A percentile compares a stretch with the other conserved stretches of the same genome.
Evolutionary conservation across 2,888 invertebrate genomes (phyloP).

Genomic region (Leucophenga montana): DNA sequence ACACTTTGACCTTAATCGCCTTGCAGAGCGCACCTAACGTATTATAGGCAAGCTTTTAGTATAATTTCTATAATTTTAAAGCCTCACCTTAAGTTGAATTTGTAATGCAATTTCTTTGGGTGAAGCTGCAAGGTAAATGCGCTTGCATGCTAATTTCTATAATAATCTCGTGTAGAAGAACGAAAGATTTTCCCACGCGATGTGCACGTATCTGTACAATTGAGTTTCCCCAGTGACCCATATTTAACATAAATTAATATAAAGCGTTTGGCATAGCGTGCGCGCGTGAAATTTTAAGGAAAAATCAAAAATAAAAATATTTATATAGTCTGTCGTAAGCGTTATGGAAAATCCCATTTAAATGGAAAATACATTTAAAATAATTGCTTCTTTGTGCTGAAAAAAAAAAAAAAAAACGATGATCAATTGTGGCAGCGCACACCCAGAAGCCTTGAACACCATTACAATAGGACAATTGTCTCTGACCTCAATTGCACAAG

Average conservation of each 20-base stretch:
- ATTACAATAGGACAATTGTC: slow-evolving; percentile 6
- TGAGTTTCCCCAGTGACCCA: slow-evolving; percentile 17
- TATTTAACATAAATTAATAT: slow-evolving; percentile 24
- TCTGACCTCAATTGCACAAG: slow-evolving; percentile 41
- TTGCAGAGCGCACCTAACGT: neutral
- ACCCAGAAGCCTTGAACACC: no score
- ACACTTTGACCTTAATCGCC: slow-evolving; percentile 9
- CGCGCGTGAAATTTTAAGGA: neutral
- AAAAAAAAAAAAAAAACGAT: no score
- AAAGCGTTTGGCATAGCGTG: slow-evolving; percentile 14
- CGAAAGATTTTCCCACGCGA: slow-evolving; percentile 61
- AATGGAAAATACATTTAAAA: slow-evolving; percentile 3
- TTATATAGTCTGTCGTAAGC: slow-evolving; percentile 4
- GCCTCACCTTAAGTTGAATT: neutral
- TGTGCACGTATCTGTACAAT: slow-evolving; percentile 27
- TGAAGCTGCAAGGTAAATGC: slow-evolving; percentile 29
- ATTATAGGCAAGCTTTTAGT: neutral
- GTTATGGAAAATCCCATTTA: neutral
- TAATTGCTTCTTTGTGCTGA: neutral
- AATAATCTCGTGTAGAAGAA: slow-evolving; percentile 48
- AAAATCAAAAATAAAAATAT: slow-evolving; percentile 15
- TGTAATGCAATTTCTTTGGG: neutral
- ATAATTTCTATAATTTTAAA: slow-evolving; percentile 13
- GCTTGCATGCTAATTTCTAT: slow-evolving; percentile 59
- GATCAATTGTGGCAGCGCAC: no score